Evolutionary conservation across 2,113 vertebrate genomes (phyloP).

Genomic region (Oxygymnocypris stewartii): DNA sequence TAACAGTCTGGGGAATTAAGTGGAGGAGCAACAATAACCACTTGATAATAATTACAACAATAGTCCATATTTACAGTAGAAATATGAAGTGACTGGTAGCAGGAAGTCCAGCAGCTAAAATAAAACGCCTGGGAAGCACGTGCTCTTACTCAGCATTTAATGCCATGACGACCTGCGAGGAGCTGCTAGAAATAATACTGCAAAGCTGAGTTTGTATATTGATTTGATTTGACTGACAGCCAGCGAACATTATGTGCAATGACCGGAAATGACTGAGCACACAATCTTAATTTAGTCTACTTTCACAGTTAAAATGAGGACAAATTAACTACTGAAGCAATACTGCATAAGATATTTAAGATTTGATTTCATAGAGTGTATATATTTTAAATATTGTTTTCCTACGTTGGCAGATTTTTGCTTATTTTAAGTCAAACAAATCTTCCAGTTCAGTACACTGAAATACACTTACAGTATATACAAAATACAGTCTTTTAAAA

Average conservation of each 20-base stretch:
- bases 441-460: no score
- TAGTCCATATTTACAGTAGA: neutral
- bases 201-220: neutral
- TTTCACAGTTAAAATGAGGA: neutral
- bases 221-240: neutral
- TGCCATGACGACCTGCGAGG: neutral
- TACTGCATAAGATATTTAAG: neutral
- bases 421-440: no score
- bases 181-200: neutral
- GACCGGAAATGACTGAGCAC: neutral
- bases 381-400: no score
- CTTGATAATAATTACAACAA: neutral
- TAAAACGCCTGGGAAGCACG: neutral
- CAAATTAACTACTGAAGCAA: neutral
- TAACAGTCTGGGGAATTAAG: neutral
- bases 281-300: neutral
- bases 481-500: no score
- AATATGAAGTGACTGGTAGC: neutral
- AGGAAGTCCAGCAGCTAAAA: neutral
- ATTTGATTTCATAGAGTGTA: neutral
- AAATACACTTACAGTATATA: no score
- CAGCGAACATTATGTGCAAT: neutral
- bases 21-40: neutral
- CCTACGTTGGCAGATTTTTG: no score
- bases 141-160: neutral